Conservation (phyloP, 2,797 vertebrate species). For the Tolypeutes matacus region DNA sequence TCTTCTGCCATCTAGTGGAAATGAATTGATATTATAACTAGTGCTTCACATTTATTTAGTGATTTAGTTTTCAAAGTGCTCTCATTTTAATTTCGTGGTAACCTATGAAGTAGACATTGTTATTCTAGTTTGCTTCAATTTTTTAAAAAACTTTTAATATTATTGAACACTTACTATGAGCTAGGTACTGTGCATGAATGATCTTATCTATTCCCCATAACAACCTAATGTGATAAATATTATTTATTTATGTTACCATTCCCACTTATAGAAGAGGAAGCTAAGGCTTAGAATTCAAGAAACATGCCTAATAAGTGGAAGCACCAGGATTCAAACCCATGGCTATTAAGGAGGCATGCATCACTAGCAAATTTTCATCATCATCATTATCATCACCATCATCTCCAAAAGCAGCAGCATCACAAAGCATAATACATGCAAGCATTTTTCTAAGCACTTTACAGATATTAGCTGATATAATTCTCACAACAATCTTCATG, state of each 20-base stretch:
- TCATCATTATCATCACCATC: neutral
- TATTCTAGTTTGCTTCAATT: neutral
- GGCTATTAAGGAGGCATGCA: neutral
- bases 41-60: neutral
- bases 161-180: neutral
- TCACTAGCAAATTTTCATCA: neutral
- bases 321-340: neutral
- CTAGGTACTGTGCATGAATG: neutral
- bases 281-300: neutral
- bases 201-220: neutral
- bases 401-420: neutral
- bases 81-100: neutral
- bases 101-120: neutral
- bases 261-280: neutral
- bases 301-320: neutral
- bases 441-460: slow-evolving; percentile 31
- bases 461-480: neutral
- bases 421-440: neutral
- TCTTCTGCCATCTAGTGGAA: slow-evolving; percentile 70
- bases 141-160: neutral
- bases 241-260: neutral
- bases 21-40: neutral
- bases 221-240: neutral
- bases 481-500: neutral
- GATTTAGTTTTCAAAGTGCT: neutral